Base-by-base conservation (phyloP, 2,797 vertebrate species). In the Eidolon dupreanum region DNA sequence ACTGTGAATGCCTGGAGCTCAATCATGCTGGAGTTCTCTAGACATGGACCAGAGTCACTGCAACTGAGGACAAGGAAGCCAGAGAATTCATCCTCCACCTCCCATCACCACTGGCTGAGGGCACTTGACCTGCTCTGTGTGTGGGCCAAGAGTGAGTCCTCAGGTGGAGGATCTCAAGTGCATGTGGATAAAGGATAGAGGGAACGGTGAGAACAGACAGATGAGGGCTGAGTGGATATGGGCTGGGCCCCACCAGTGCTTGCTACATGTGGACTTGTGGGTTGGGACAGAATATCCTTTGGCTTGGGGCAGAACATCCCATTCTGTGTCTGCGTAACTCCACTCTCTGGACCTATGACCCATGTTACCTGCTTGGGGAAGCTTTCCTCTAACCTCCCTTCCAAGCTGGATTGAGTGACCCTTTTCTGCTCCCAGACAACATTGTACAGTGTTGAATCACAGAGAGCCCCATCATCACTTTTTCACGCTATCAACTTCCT, bases 261-360 rank as follows among this genome's bases (percentile, higher is more conserved):
- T 61, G n/a, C 66, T 28, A 8, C 22, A 2, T n/a, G 3, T 28
- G 16, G 22, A 53, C 43, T 28, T 24, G 4, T 1, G 8, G 46
- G 43, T 26, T 20, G 26, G 2, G 43, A n/a, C n/a, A n/a, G 43
- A 36, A 24, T 22, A 9, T 24, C 24, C 46, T 66, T 59, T 43
- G 15, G 1, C 7, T 16, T 16, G 10, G 8, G n/a, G 3, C 3
- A 31, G 22, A n/a, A 61, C 1, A 4, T 26, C 38, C 26, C 61
- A 19, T 38, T 49, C 20, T 41, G 31, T 28, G 31, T 33, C 78
- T 68, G 49, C 57, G 59, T 33, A 65, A 65, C 55, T 16, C n/a
- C 36, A 31, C 84, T 26, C 51, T 51, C 66, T 38, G 33, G 5
- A 33, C 43, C 63, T 78, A 1, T 61, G 41, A 86, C 26, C 43